Conservation (phyloP, 2,113 vertebrate genomes). For the Actenoides hombroni region DNA sequence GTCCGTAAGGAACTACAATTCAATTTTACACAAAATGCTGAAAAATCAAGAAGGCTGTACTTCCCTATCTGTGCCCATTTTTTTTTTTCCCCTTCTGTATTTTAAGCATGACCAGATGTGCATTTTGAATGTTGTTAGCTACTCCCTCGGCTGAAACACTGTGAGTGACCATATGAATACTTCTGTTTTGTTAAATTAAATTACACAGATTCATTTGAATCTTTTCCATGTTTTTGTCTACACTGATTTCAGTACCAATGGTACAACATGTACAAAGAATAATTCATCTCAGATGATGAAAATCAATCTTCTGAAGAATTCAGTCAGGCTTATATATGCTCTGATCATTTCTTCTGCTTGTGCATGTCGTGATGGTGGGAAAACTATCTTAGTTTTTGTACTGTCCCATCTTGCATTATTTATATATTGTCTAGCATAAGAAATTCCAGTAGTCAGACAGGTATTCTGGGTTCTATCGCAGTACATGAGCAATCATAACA, state of each 20-base stretch:
- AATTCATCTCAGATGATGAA: not conserved
- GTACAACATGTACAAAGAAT: not conserved
- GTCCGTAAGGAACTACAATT: not conserved
- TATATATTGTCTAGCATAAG: not conserved
- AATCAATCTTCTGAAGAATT: not conserved
- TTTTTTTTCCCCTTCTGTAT: not conserved
- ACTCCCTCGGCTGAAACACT: not conserved
- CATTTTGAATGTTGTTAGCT: not conserved
- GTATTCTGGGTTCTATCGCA: not conserved
- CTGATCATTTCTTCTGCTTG: not conserved
- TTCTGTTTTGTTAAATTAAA: not conserved
- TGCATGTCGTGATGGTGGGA: not conserved
- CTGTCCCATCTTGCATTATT: not conserved
- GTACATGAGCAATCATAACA: not conserved
- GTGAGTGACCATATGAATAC: not conserved
- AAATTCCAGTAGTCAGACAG: not conserved
- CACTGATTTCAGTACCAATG: not conserved
- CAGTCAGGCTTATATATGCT: not conserved
- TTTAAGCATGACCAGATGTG: not conserved
- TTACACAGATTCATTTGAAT: not conserved
- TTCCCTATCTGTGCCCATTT: not conserved
- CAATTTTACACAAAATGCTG: not conserved
- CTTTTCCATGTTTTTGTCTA: accelerated
- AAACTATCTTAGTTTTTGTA: not conserved
- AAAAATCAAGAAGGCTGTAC: not conserved